Conservation (phyloP, 92 coral and sea anemone species). For the Porites cylindrica region DNA sequence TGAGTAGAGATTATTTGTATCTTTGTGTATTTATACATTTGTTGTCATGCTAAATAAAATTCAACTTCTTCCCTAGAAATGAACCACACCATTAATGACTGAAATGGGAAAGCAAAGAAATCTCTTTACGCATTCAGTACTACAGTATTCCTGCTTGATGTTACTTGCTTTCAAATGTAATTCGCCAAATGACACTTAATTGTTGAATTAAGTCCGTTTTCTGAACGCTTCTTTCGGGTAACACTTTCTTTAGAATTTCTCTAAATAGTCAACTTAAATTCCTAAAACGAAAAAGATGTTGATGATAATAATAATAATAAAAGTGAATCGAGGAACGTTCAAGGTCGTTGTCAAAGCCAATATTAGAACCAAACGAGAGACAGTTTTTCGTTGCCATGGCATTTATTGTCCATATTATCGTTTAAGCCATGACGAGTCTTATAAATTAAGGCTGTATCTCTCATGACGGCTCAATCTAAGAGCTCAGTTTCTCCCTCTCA, state of each 20-base stretch:
- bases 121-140: neutral
- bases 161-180: too few relatives aligned
- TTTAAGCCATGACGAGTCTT: too few relatives aligned
- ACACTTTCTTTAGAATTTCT: neutral
- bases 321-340: neutral
- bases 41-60: constrained; percentile 18
- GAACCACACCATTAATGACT: neutral
- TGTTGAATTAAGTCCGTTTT: neutral
- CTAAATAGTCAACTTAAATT: neutral
- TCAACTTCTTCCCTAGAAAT: constrained; percentile 16
- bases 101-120: neutral
- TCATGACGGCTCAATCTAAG: too few relatives aligned
- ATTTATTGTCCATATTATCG: too few relatives aligned
- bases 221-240: too few relatives aligned
- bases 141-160: too few relatives aligned
- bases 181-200: neutral
- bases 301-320: neutral
- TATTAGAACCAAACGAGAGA: neutral
- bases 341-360: neutral
- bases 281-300: too few relatives aligned
- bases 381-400: neutral
- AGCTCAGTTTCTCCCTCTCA: too few relatives aligned
- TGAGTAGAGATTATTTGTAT: neutral
- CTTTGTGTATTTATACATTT: neutral
- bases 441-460: too few relatives aligned